These are phyloP conservation scores for Drosophila guanche DNA, from an alignment of 1,140 invertebrate genomes.

Conservation along the genomic window DNA sequence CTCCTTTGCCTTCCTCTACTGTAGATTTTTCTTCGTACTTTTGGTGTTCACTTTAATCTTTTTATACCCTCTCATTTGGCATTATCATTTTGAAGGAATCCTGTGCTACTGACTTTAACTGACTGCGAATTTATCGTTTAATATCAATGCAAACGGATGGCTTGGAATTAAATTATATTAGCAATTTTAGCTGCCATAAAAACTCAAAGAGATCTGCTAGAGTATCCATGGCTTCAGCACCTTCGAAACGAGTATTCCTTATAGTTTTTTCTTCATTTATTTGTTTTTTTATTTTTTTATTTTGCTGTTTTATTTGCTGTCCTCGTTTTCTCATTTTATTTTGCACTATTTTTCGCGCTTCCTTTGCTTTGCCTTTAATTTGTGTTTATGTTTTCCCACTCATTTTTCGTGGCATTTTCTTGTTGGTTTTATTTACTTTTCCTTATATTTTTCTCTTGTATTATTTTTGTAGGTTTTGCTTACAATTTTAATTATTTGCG, in stretches of 20 bases:
- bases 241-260: too few species aligned
- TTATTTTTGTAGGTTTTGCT: slow-evolving; percentile 39
- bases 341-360: slow-evolving; percentile 35
- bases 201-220: too few species aligned
- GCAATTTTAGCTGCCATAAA: too few species aligned
- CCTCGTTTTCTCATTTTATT: slow-evolving; percentile 49
- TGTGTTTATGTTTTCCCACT: slow-evolving; percentile 52
- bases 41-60: too few species aligned
- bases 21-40: slow-evolving; percentile 16
- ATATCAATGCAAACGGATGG: too few species aligned
- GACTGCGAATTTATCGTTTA: too few species aligned
- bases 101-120: too few species aligned
- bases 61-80: too few species aligned
- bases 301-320: slow-evolving; percentile 68
- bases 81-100: too few species aligned
- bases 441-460: slow-evolving; percentile 15
- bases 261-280: slow-evolving; percentile 15
- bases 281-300: slow-evolving; percentile 12
- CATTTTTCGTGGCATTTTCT: slow-evolving; percentile 57
- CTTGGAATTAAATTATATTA: too few species aligned
- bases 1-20: slow-evolving; percentile 15
- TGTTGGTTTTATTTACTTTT: slow-evolving; percentile 53
- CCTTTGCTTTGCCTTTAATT: slow-evolving; percentile 61
- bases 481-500: slow-evolving; percentile 73
- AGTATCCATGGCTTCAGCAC: too few species aligned